These are phyloP conservation scores for Bursaphelenchus mucronatus DNA, from an alignment of 1,140 invertebrate species.

Conservation along the genomic window DNA sequence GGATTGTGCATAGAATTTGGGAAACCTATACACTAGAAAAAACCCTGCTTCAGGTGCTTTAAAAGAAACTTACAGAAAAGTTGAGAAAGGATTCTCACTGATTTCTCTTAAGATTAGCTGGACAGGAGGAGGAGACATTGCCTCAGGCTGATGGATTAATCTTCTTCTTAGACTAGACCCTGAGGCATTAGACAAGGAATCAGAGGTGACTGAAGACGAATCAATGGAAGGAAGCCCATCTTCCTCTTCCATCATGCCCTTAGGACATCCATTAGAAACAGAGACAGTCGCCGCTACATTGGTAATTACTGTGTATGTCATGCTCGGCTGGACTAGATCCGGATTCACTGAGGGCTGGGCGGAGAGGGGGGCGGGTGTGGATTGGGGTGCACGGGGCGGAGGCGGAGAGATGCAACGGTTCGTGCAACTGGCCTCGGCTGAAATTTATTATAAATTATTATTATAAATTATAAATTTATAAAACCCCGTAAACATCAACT, in stretches of 20 bases:
- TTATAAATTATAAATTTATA: background rate
- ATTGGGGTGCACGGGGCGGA: constrained; percentile 4
- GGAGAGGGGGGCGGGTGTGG: background rate
- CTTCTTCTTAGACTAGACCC: no score
- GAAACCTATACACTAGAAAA: no score
- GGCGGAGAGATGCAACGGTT: constrained; percentile 2
- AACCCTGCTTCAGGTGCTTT: background rate
- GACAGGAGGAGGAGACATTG: constrained; percentile 24
- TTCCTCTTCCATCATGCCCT: background rate
- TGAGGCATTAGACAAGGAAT: background rate
- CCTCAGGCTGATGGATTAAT: no score
- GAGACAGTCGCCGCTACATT: constrained; percentile 1
- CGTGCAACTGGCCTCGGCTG: constrained; percentile 26
- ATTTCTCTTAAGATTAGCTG: constrained; percentile 45
- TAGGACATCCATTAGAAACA: constrained; percentile 6
- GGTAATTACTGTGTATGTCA: constrained; percentile 9
- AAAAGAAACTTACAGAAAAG: constrained; percentile 33
- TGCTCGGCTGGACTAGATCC: constrained; percentile 13
- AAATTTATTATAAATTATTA: background rate
- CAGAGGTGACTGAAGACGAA: constrained; percentile 1
- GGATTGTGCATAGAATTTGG: no score
- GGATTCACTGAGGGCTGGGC: constrained; percentile 1
- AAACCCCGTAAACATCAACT: no score
- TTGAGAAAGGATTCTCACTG: constrained; percentile 45
- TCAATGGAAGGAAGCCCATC: background rate